Evolutionary conservation across 2,888 invertebrate genomes (phyloP).

Genomic region (Drosophila lutescens): DNA sequence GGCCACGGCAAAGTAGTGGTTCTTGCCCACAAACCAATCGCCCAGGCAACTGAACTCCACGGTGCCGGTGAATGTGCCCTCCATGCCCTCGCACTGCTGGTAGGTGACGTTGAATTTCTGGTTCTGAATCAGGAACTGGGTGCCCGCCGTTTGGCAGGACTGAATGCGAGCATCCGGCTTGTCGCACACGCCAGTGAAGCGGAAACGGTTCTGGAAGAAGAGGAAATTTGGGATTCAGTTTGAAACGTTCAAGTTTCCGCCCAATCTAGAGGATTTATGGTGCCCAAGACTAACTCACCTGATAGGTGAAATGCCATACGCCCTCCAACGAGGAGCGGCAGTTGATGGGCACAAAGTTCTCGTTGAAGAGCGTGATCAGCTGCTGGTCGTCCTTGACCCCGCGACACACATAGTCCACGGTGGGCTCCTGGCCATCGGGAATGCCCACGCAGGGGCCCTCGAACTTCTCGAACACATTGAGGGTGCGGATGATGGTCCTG

Average conservation of each 20-base stretch:
- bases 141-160: conserved; percentile 98
- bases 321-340: conserved; percentile 97
- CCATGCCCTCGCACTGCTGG: conserved; percentile 94
- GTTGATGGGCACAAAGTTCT: conserved; percentile 95
- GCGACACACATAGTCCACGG: conserved; percentile 90
- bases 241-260: too few species aligned
- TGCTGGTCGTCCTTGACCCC: conserved; percentile 91
- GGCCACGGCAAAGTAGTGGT: conserved; percentile 98
- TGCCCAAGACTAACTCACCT: conserved; percentile 81
- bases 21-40: conserved; percentile 97
- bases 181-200: conserved; percentile 96
- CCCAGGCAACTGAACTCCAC: conserved; percentile 97
- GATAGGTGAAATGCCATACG: conserved; percentile 98
- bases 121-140: conserved; percentile 97
- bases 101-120: conserved; percentile 98
- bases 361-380: conserved; percentile 93
- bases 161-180: conserved; percentile 94
- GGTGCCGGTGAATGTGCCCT: conserved; percentile 94
- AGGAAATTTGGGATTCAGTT: neutral
- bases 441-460: conserved; percentile 93
- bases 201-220: conserved; percentile 89
- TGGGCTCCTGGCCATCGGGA: conserved; percentile 87
- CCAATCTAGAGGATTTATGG: neutral
- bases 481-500: conserved; percentile 92
- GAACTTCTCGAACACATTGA: conserved; percentile 94